Conservation (phyloP, 2,888 invertebrate genomes). For the Caenorhabditis wallacei region DNA sequence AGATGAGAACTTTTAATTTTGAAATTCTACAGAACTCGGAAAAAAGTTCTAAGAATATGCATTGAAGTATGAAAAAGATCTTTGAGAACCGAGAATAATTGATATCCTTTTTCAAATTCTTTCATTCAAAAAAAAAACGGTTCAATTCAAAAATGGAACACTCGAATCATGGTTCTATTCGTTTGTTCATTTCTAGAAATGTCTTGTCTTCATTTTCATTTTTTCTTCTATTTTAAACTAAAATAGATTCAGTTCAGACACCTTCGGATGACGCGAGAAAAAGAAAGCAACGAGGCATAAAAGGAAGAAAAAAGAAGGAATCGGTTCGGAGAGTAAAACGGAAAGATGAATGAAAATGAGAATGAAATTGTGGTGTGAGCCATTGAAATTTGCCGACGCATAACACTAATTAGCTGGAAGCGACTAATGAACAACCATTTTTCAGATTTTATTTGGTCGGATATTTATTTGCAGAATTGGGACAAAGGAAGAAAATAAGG, state of each 20-base stretch:
- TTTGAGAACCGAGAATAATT: constrained; percentile 1
- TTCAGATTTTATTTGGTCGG: constrained; percentile 5
- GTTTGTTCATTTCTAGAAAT: background rate
- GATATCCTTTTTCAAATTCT: too few species aligned
- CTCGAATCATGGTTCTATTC: background rate
- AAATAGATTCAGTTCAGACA: constrained; percentile 22
- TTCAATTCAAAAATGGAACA: background rate
- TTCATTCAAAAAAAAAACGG: too few species aligned
- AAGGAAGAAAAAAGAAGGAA: constrained; percentile 17
- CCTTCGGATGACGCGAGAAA: constrained; percentile 11
- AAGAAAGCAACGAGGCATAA: constrained; percentile 21
- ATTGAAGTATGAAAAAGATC: too few species aligned
- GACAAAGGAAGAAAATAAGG: background rate
- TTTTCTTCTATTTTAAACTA: constrained; percentile 2
- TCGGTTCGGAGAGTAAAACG: constrained; percentile 26
- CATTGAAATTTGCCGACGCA: constrained; percentile 55
- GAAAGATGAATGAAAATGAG: constrained; percentile 39
- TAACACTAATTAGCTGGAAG: constrained; percentile 50
- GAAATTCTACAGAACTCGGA: too few species aligned
- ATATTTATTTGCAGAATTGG: constrained; percentile 9
- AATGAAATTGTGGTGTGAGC: constrained; percentile 7
- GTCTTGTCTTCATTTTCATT: constrained; percentile 1
- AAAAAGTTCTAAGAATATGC: too few species aligned
- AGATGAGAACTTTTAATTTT: too few species aligned
- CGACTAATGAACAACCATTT: constrained; percentile 27